Conservation (phyloP, 2,888 invertebrate genomes). For the Caenorhabditis sp. region DNA sequence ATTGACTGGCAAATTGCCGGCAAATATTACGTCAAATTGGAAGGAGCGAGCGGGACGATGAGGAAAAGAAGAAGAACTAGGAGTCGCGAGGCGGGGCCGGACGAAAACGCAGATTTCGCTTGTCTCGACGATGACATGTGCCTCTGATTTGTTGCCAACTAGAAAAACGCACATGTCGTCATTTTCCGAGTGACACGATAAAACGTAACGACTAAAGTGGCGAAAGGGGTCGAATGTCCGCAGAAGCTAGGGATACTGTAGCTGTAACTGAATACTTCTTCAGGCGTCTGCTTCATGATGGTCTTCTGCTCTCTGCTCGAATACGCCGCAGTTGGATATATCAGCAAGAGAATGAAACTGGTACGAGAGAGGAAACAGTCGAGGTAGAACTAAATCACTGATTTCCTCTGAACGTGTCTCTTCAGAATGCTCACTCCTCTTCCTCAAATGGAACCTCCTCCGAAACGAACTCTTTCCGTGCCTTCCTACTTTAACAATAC, state of each 20-base stretch:
- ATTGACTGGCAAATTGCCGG: slow-evolving; percentile 65
- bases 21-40: slow-evolving; percentile 58
- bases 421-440: slow-evolving; percentile 54
- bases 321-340: slow-evolving; percentile 97
- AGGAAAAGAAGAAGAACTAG: neutral
- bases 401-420: neutral
- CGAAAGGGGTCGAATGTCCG: slow-evolving; percentile 3
- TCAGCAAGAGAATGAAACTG: slow-evolving; percentile 88
- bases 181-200: slow-evolving; percentile 31
- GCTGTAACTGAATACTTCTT: slow-evolving; percentile 5
- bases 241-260: neutral
- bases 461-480: slow-evolving; percentile 53
- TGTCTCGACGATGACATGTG: slow-evolving; percentile 51
- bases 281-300: slow-evolving; percentile 92
- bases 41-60: no score
- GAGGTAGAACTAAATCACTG: slow-evolving; percentile 30
- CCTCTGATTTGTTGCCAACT: slow-evolving; percentile 55
- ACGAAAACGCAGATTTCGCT: slow-evolving; percentile 17
- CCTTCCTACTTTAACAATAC: slow-evolving; percentile 69
- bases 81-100: slow-evolving; percentile 1
- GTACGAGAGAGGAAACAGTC: slow-evolving; percentile 64
- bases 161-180: slow-evolving; percentile 57
- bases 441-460: slow-evolving; percentile 44
- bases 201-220: slow-evolving; percentile 32
- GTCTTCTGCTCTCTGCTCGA: slow-evolving; percentile 97